Base-by-base conservation (phyloP, 2,888 invertebrate genomes). In the Dermolepida albohirtum region DNA sequence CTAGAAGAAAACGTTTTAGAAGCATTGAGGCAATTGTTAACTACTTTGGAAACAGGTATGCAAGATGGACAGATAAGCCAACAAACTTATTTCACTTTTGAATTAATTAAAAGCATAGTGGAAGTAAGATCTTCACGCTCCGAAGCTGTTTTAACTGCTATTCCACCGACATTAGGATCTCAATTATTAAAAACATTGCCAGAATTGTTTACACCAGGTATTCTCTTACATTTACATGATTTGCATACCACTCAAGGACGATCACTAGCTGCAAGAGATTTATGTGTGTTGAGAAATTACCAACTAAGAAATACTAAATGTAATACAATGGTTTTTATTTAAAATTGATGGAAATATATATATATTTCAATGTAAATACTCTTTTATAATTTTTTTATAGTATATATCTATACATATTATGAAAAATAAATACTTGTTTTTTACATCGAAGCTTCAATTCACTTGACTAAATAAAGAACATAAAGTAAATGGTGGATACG, bases 201-300 rank as follows among this genome's bases (percentile, higher is more conserved):
- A 0, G 92, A 93, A 76, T 85, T 89, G 74, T 93, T 94, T 78
- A 89, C 88, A 71, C 91, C 90, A 70, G 89, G 90, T 71, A 84
- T 94, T 64, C 85, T 94, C 69, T 84, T 94, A 55, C 88, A 92
- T 77, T 84, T 94, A 70, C 94, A 96, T 81, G 95, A 96, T 82
- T 86, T 95, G 54, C 87, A 90, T 57, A 89, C 90, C 16, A 83
- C 88, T 16, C 87, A 88, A 64, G 95, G 96, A 0, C 87, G 96
- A 66, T 93, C 93, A 79, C 90, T 93, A 67, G 94, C 95, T 64
- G 94, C 96, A 0, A 89, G 94, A 77, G 95, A 95, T 82, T 85
- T 97, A 68, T 95, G 96, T 81, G 88, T 96, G 77, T 87, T 94
- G 76, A 87, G 94, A 71, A 95, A 95, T 83, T 92, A 94, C 85